Percentiles rank a stretch among this genome's conserved stretches.
phyloP scores from a whole-genome alignment of 2,888 invertebrate species.

The Cataglyphis albicans region DNA sequence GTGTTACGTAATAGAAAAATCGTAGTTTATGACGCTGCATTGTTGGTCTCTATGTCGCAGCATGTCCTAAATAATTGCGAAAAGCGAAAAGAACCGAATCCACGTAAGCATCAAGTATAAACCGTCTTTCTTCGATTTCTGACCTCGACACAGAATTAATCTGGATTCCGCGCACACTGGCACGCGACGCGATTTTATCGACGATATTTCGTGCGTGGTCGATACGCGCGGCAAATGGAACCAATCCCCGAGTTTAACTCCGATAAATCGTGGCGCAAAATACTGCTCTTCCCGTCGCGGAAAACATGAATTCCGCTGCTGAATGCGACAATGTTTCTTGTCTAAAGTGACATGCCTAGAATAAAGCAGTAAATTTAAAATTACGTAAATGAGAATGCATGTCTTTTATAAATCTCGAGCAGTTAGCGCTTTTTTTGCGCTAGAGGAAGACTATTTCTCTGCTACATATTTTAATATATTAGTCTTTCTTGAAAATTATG shows the following conservation, averaged over 20 bases:
- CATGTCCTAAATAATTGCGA: slow-evolving; percentile 40
- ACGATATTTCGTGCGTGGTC: slow-evolving; percentile 46
- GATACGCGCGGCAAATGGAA: slow-evolving; percentile 45
- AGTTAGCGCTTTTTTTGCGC: slow-evolving; percentile 18
- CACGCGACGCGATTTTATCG: slow-evolving; percentile 42
- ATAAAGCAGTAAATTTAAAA: slow-evolving; percentile 40
- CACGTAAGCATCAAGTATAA: slow-evolving; percentile 47
- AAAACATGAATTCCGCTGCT: slow-evolving; percentile 29
- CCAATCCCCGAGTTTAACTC: slow-evolving; percentile 44
- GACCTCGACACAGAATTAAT: slow-evolving; percentile 44
- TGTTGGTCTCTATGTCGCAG: slow-evolving; percentile 23
- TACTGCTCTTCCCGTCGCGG: slow-evolving; percentile 9
- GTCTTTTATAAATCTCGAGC: slow-evolving; percentile 54
- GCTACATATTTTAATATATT: background rate
- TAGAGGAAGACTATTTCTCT: background rate
- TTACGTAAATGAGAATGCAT: slow-evolving; percentile 53
- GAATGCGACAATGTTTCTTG: slow-evolving; percentile 44
- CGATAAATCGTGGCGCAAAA: slow-evolving; percentile 52
- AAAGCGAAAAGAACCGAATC: background rate
- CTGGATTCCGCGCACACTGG: slow-evolving; percentile 37
- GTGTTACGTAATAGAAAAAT: slow-evolving; percentile 43
- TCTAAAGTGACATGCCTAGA: slow-evolving; percentile 43
- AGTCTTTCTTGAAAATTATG: background rate
- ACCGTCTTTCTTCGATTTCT: slow-evolving; percentile 29
- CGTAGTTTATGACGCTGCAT: slow-evolving; percentile 30